These are phyloP conservation scores for Volucella inflata DNA, from an alignment of 2,888 invertebrate genomes.

Conservation along the genomic window DNA sequence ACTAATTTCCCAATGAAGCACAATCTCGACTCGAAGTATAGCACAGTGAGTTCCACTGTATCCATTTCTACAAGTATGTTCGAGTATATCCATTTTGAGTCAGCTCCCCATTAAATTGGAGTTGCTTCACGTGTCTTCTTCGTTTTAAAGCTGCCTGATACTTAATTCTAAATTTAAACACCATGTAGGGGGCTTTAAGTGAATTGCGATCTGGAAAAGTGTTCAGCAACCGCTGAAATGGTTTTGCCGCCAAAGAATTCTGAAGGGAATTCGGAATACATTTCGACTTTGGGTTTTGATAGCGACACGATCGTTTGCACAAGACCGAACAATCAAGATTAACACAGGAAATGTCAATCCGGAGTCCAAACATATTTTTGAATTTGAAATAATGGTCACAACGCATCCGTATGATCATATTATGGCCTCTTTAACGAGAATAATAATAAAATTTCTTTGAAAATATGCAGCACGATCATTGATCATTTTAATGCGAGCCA, in stretches of 20 bases:
- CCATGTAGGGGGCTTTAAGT: constrained; percentile 57
- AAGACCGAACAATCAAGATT: too few species aligned
- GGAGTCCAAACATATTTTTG: too few species aligned
- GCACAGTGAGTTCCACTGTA: constrained; percentile 12
- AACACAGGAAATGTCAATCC: too few species aligned
- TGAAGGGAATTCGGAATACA: background rate
- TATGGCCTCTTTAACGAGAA: too few species aligned
- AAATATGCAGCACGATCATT: too few species aligned
- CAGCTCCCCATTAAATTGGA: constrained; percentile 41
- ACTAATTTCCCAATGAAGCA: constrained; percentile 52
- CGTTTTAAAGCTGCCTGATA: background rate
- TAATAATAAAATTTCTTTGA: too few species aligned
- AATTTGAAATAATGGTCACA: too few species aligned
- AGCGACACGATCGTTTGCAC: too few species aligned
- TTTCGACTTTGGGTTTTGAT: background rate
- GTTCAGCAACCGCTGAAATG: constrained; percentile 2
- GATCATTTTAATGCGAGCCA: too few species aligned
- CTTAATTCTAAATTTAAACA: constrained; percentile 55
- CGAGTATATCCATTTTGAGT: constrained; percentile 13
- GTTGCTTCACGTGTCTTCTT: constrained; percentile 35
- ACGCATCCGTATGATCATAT: too few species aligned
- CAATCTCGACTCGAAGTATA: background rate
- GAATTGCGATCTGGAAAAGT: constrained; percentile 39
- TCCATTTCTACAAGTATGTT: background rate
- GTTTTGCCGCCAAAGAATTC: background rate